Evolutionary conservation across 2,797 vertebrate species (phyloP), one percentile per base, ranked within the genome.

Genomic region (Schizothorax lantsangensis): DNA sequence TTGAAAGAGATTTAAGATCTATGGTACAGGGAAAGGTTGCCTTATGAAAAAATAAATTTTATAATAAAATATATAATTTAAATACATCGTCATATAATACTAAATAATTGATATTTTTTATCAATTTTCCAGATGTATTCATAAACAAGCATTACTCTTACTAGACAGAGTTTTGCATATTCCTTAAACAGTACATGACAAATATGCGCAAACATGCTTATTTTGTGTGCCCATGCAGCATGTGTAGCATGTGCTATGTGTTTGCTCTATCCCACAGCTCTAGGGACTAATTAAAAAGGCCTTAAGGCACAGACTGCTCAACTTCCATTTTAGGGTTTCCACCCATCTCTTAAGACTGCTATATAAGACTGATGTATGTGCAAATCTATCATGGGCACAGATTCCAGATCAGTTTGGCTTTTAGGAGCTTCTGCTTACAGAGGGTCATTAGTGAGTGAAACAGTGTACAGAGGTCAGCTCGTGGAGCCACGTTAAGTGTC

Each of bases 201-300:
- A n/a, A 59, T 59, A n/a, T n/a, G 57, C 0, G 0, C 9, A 59
- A 49, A 85, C 83, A 71, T 86, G 82, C 72, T 80, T 90, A 87
- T 87, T 88, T 89, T 90, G 74, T 54, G 86, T 80, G 19, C 85
- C 85, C 78, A 40, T 84, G 81, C 23, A 87, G 84, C 78, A 84
- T 90, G 86, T 85, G 84, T 88, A 88, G 47, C 81, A 71, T 84
- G 69, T 86, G 80, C 85, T 33, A 80, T 19, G 52, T 84, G 85
- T 83, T 86, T 87, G 69, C 80, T 84, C 80, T 86, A 49, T 85
- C 86, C 84, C 79, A 62, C 87, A 83, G 78, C 68, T 69, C 86
- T 71, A 80, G 84, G 77, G 75, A 80, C 81, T 90, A 91, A 91
- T 90, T 91, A 90, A 91, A 91, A 91, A 88, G 89, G 73, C 79